Evolutionary conservation across 2,113 vertebrate genomes (phyloP), one percentile per base, ranked within the genome.

Genomic region (Ascaphus truei): DNA sequence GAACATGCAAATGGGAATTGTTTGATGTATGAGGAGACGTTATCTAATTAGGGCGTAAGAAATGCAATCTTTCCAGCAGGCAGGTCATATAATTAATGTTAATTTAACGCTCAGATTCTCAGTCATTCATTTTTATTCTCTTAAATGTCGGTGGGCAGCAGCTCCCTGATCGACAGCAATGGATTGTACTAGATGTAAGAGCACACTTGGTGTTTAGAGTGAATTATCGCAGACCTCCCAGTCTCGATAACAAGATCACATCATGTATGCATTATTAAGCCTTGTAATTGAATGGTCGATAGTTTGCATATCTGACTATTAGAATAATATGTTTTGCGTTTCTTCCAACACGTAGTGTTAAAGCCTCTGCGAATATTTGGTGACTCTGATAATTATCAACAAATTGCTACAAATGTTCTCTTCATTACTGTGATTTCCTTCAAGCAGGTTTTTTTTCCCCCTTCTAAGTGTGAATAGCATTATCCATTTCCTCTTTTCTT

Each of bases 241-340:
- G 85, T 93, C 92, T 93, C 93, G 94, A 93, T 94, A 95, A 95
- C 92, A 93, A 94, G 93, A 92, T 92, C 87, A 87, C 95, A 97
- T 96, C 94, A 89, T 96, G 96, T 95, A 96, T 95, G 95, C 94
- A 89, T 95, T 96, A 95, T 98, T 98, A 99, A 96, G 93, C 90
- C 92, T 90, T 86, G 85, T 99, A 99, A 98, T 98, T 98, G 95
- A 95, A 96, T 84, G 90, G 94, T 93, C 93, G 92, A 91, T 98
- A 96, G 95, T 98, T 98, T 98, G 96, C 97, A 98, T 99, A 98
- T 98, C 95, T 96, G 91, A 92, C 94, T 93, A 98, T 99, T 98
- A 99, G 93, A 96, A 94, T 98, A 98, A 99, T 99, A 92, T 92
- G 94, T 93, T 96, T 95, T 94, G 92, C 93, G 93, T 95, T 94